phyloP scores from a whole-genome alignment of 2,797 vertebrate species.

The Bradypus variegatus region DNA sequence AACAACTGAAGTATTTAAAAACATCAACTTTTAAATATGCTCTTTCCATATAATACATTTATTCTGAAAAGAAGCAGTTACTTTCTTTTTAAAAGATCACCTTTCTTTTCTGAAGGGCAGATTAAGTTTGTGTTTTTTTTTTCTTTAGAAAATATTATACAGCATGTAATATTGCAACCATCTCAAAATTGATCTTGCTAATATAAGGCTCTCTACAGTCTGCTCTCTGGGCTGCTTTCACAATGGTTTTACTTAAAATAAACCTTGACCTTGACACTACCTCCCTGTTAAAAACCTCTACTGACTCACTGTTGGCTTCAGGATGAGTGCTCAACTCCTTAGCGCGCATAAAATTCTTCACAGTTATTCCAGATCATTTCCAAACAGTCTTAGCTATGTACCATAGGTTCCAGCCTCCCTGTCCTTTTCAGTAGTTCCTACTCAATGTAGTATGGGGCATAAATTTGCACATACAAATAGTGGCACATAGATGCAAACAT shows the following conservation, averaged over 20 bases:
- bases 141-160: not conserved
- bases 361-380: not conserved
- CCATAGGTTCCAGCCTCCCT: not conserved
- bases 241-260: not conserved
- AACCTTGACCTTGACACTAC: not conserved
- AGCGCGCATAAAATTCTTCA: not conserved
- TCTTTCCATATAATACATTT: not conserved
- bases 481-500: not conserved
- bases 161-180: not conserved
- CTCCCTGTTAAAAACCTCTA: not conserved
- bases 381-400: not conserved
- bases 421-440: too few relatives aligned
- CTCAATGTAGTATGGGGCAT: not conserved
- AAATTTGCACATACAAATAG: not conserved
- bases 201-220: not conserved
- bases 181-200: not conserved
- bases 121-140: not conserved
- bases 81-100: not conserved
- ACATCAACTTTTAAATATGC: not conserved
- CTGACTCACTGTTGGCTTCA: not conserved
- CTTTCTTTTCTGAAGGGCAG: not conserved
- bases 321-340: not conserved
- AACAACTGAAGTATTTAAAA: not conserved
- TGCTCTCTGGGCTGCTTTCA: not conserved
- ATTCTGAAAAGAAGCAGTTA: conserved; percentile 25